These are phyloP conservation scores for Melanotaenia nigrans DNA, from an alignment of 2,797 vertebrate species.

Conservation along the genomic window DNA sequence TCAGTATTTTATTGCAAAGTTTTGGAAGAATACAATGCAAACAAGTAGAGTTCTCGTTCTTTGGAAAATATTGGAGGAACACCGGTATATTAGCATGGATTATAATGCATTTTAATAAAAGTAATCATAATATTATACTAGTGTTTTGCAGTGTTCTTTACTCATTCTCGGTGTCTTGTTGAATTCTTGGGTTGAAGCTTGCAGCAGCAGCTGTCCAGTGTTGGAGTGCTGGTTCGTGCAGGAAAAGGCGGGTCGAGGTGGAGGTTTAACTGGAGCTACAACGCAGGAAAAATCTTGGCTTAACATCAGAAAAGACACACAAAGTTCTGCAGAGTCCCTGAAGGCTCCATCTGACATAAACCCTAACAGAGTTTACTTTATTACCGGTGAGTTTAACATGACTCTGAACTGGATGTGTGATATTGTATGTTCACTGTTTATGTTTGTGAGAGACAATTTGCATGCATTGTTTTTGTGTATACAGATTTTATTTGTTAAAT, in stretches of 20 bases:
- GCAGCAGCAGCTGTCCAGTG: conserved; percentile 63
- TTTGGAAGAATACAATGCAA: fast-evolving
- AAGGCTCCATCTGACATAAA: conserved; percentile 55
- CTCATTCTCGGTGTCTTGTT: fast-evolving
- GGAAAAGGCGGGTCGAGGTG: conserved; percentile 69
- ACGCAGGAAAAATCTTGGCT: conserved; percentile 79
- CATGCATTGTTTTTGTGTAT: too few species aligned
- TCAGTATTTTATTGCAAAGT: neutral
- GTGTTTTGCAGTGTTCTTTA: neutral
- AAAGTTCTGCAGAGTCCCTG: neutral
- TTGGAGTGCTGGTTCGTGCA: conserved; percentile 85
- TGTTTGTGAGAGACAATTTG: too few species aligned
- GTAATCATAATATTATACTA: neutral
- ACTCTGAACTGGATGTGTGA: too few species aligned
- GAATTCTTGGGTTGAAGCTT: conserved; percentile 24
- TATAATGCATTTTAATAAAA: fast-evolving
- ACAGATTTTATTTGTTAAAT: too few species aligned
- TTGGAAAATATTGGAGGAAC: neutral
- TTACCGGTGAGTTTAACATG: conserved; percentile 72
- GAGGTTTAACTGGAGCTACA: conserved; percentile 68
- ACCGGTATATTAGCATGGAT: fast-evolving
- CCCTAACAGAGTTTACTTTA: conserved; percentile 66
- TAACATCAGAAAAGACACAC: conserved; percentile 51
- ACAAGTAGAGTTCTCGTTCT: neutral
- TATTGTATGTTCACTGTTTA: too few species aligned